phyloP scores from a whole-genome alignment of 2,797 vertebrate species.

The Acrocephalus scirpaceus region DNA sequence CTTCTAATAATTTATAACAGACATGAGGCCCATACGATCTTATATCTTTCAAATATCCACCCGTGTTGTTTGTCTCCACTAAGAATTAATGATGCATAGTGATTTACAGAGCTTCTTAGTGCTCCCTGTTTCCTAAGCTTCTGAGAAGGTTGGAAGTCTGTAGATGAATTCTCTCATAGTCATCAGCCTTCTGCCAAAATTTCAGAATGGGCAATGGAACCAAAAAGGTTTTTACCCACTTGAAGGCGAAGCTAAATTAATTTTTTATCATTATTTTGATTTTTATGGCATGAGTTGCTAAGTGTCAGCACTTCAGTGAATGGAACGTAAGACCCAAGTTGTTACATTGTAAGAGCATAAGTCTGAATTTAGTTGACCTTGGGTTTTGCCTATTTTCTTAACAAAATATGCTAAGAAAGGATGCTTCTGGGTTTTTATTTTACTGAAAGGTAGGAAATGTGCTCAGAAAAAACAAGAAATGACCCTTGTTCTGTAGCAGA shows the following conservation, averaged over 20 bases:
- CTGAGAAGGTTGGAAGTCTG: background rate
- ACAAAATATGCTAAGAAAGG: background rate
- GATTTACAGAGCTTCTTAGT: background rate
- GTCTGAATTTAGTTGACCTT: background rate
- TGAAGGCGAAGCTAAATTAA: background rate
- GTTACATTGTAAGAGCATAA: background rate
- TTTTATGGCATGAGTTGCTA: background rate
- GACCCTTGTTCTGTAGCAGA: background rate
- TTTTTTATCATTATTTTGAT: constrained; percentile 4
- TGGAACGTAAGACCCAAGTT: background rate
- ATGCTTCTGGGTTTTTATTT: background rate
- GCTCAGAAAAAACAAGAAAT: background rate
- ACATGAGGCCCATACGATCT: background rate
- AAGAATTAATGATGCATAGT: background rate
- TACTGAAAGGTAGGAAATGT: background rate
- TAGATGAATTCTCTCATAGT: background rate
- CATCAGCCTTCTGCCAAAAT: background rate
- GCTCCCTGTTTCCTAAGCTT: background rate
- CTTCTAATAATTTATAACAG: too few species aligned
- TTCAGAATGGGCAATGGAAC: background rate
- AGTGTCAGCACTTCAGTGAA: background rate
- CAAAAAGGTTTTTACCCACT: background rate
- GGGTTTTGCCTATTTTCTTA: background rate
- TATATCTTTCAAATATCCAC: background rate
- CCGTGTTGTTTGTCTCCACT: background rate